These are phyloP conservation scores for Drosophila navojoa DNA, from an alignment of 1,140 invertebrate species.

Conservation along the genomic window DNA sequence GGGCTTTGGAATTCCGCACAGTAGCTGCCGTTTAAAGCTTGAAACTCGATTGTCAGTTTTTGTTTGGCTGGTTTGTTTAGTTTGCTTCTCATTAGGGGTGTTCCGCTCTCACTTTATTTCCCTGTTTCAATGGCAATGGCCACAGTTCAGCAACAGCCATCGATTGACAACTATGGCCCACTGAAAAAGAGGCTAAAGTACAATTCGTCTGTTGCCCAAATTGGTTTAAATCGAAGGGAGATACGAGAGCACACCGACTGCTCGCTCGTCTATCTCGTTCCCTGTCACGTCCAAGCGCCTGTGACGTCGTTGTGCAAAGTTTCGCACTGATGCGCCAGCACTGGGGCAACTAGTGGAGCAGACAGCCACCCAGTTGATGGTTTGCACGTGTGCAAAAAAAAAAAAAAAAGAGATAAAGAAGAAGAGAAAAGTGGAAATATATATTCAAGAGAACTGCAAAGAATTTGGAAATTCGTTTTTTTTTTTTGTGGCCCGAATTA, in stretches of 20 bases:
- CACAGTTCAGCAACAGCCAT: background rate
- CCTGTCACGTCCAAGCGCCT: constrained; percentile 49
- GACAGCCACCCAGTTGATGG: constrained; percentile 11
- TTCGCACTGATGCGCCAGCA: constrained; percentile 63
- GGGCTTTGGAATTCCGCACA: background rate
- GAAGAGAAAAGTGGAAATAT: background rate
- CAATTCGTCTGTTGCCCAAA: constrained; percentile 49
- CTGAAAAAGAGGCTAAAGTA: constrained; percentile 40
- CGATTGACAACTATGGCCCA: constrained; percentile 8
- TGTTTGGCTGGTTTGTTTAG: constrained; percentile 2
- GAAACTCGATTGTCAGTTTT: constrained; percentile 8
- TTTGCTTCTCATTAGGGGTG: constrained; percentile 1
- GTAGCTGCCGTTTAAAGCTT: constrained; percentile 5
- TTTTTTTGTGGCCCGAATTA: constrained; percentile 41
- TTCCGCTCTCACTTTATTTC: background rate
- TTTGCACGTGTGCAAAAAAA: constrained; percentile 31
- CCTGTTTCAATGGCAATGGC: no score
- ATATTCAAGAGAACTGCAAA: constrained; percentile 43
- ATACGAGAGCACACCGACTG: constrained; percentile 11
- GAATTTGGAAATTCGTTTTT: constrained; percentile 46
- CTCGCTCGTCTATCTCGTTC: constrained; percentile 6
- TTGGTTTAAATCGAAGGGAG: constrained; percentile 51
- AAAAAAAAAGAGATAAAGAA: background rate
- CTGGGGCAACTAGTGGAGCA: constrained; percentile 26
- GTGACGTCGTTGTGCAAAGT: constrained; percentile 64